phyloP scores from a whole-genome alignment of 2,888 invertebrate species.

The Limenitis camilla region DNA sequence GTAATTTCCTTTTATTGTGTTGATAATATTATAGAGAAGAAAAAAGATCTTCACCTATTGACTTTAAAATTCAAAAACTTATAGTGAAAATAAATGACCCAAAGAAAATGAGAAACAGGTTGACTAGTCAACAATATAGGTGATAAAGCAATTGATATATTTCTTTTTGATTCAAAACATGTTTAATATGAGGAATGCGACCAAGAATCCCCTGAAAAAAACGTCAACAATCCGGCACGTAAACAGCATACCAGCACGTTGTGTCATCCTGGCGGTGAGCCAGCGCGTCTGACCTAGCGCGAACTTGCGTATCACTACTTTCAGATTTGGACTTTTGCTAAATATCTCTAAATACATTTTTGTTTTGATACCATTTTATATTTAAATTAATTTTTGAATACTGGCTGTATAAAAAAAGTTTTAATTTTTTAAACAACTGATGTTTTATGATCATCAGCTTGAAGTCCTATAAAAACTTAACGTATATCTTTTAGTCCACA shows the following conservation, averaged over 20 bases:
- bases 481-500: too few species aligned
- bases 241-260: constrained; percentile 63
- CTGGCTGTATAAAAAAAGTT: too few species aligned
- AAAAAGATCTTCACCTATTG: too few species aligned
- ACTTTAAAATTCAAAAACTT: too few species aligned
- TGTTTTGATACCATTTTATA: neutral
- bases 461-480: too few species aligned
- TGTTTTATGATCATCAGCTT: too few species aligned
- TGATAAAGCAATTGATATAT: neutral
- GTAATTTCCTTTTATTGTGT: too few species aligned
- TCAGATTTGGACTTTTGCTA: constrained; percentile 21
- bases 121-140: too few species aligned
- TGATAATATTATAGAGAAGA: too few species aligned
- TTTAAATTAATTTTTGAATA: neutral
- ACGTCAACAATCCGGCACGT: constrained; percentile 54
- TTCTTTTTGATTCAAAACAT: neutral
- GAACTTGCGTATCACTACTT: constrained; percentile 38
- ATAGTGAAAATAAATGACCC: too few species aligned
- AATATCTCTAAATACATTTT: constrained; percentile 1
- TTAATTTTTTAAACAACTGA: too few species aligned
- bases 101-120: too few species aligned
- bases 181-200: constrained; percentile 7
- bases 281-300: constrained; percentile 59
- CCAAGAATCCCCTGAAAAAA: constrained; percentile 23
- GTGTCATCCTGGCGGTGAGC: constrained; percentile 61